Conservation (phyloP, 2,888 invertebrate species). For the Caenorhabditis sp. region DNA sequence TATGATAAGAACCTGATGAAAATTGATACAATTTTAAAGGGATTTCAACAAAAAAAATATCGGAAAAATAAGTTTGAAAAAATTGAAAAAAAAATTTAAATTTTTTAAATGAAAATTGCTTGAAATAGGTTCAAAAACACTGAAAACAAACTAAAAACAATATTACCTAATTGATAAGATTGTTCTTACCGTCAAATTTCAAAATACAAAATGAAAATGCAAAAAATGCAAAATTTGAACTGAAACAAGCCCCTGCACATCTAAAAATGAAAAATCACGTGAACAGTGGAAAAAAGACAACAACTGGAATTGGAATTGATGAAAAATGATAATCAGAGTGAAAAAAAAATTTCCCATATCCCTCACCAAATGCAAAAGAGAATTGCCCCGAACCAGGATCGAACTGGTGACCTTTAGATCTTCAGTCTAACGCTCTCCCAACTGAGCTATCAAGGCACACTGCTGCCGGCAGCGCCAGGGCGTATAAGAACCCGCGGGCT, state of each 20-base stretch:
- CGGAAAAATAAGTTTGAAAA: not conserved
- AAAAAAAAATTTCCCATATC: not conserved
- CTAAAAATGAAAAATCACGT: too few relatives aligned
- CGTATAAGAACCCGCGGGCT: conserved; percentile 3
- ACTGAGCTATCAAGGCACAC: conserved; percentile 80
- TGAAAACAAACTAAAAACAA: too few relatives aligned
- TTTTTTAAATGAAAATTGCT: not conserved
- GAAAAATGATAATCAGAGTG: not conserved
- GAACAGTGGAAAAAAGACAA: too few relatives aligned
- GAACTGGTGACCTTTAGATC: conserved; percentile 83
- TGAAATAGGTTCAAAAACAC: too few relatives aligned
- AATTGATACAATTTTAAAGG: not conserved
- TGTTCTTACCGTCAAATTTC: too few relatives aligned
- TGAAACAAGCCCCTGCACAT: too few relatives aligned
- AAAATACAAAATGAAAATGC: too few relatives aligned
- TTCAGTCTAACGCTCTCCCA: conserved; percentile 83
- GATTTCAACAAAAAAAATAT: not conserved
- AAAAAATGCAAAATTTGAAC: too few relatives aligned
- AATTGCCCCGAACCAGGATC: conserved; percentile 81
- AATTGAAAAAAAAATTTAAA: not conserved
- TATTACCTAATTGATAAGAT: too few relatives aligned
- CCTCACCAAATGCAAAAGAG: conserved; percentile 8
- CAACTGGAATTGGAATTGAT: too few relatives aligned
- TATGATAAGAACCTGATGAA: not conserved
- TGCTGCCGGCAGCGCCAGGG: not conserved